Base-by-base conservation (phyloP, 2,888 invertebrate genomes). In the Pemphredon lugubris region DNA sequence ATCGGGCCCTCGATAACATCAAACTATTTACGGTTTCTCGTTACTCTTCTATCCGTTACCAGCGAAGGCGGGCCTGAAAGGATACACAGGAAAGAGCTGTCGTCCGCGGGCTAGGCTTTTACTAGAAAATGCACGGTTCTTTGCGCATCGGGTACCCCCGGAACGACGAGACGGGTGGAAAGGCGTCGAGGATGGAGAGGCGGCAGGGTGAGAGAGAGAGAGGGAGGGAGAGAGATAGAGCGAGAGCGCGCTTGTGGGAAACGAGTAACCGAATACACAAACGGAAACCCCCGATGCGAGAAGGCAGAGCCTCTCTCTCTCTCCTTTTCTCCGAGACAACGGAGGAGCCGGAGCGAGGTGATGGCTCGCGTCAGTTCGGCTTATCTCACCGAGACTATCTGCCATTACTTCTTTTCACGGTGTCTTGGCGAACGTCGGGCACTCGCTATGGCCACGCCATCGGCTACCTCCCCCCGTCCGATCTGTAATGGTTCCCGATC, bases 361-460 rank as follows among this genome's bases (percentile, higher is more conserved):
- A 85, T 81, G 83, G 81, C 82, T 84, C 75, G 82, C 77, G 83
- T 84, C 85, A 83, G 83, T 76, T 76, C 66, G 72, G 40, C 82
- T 85, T 86, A 86, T 87, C 86, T 84, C 60, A 50, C 42, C 82
- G 75, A 67, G 70, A 79, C 84, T 83, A 85, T 87, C 87, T 84
- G 73, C 84, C 83, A 83, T 84, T 83, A 81, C 75, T 84, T 82
- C 85, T 83, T 86, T 84, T 83, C 80, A 79, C 77, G 74, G 72
- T 75, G 83, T 64, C 76, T 61, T 50, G 14, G 66, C 58, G 39
- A 76, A 65, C 73, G 76, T 73, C 79, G 61, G 67, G 57, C 63
- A 58, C 59, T 74, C 53, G 64, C 58, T 60, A 68, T 44, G 70
- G 54, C 60, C 65, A 64, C 74, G 59, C 53, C 64, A 69, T 77